A percentile compares a stretch with the other conserved stretches of the same genome.
phyloP scores from a whole-genome alignment of 2,888 invertebrate genomes.

The Limulus polyphemus region DNA sequence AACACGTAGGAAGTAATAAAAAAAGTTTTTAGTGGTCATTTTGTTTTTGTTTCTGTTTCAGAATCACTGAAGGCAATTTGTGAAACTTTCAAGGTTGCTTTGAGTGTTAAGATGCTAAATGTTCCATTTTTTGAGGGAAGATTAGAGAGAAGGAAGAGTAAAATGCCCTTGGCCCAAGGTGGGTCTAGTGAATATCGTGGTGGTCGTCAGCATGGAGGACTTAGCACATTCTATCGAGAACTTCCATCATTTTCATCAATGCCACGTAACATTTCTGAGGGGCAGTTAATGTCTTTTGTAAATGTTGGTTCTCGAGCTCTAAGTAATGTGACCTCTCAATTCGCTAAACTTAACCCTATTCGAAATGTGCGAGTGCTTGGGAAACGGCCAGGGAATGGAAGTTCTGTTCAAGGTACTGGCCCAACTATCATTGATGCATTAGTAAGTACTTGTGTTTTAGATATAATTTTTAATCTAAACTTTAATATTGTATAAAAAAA shows the following conservation, averaged over 20 bases:
- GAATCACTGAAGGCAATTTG: constrained; percentile 81
- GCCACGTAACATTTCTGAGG: constrained; percentile 71
- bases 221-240: constrained; percentile 20
- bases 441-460: too few species aligned
- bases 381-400: not conserved
- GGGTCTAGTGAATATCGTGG: constrained; percentile 14
- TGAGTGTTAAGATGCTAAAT: constrained; percentile 51
- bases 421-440: too few species aligned
- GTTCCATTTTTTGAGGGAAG: constrained; percentile 55
- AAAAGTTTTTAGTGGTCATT: too few species aligned
- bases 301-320: constrained; percentile 47
- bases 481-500: too few species aligned
- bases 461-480: too few species aligned
- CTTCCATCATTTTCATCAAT: constrained; percentile 29
- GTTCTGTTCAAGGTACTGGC: not conserved
- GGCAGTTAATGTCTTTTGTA: constrained; percentile 64
- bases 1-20: too few species aligned
- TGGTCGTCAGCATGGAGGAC: constrained; percentile 5
- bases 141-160: constrained; percentile 35
- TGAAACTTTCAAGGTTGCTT: constrained; percentile 65
- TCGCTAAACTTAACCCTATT: constrained; percentile 65
- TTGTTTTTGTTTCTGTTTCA: constrained; percentile 32
- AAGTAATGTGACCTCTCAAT: constrained; percentile 72
- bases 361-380: constrained; percentile 5
- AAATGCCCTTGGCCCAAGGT: constrained; percentile 24